Base-by-base conservation (phyloP, 1,140 invertebrate species). In the Macrobrachium rosenbergii region DNA sequence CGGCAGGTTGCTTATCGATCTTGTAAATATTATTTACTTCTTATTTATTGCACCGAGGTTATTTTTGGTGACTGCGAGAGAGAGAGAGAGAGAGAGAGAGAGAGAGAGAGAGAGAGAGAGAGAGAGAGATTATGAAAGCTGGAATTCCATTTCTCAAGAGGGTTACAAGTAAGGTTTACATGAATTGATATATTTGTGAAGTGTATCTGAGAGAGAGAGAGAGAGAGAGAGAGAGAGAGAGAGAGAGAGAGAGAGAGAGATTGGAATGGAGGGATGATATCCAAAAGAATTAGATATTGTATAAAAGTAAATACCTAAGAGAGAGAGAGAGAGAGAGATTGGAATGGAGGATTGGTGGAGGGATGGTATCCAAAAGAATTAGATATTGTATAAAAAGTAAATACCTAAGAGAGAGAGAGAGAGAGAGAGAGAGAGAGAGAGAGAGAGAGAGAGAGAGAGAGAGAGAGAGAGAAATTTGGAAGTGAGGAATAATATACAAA, bases 391-490 rank as follows among this genome's bases (percentile, higher is more conserved):
- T 73, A 12, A 19, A 23, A 73, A 73, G n/a, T 73, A 21, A 64
- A 17, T 16, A 2, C 21, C 16, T 64, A 5, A 16, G 62, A 17
- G 21, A 64, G 16, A 16, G 16, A 17, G 62, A 64, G 62, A 37
- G 23, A 75, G 72, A 75, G 7, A 75, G 72, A 75, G 72, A 75
- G 72, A 75, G 72, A 75, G 72, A 75, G 28, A 37, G 23, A 75
- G 72, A 75, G 7, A 75, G 72, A 75, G 72, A 75, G 72, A 75
- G 72, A 75, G 72, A 75, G 72, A 37, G 23, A 75, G 72, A 75
- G 7, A 75, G 72, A 75, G 72, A 75, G 72, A 75, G 72, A 75
- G 72, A 75, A 21, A 75, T 37, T 37, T 37, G 3, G 28, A 21
- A 75, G 28, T 6, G 16, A 37, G 28, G 23, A 6, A 28, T 8